Evolutionary conservation across 2,888 invertebrate species (phyloP).

Genomic region (Lasioglossum villosulum): DNA sequence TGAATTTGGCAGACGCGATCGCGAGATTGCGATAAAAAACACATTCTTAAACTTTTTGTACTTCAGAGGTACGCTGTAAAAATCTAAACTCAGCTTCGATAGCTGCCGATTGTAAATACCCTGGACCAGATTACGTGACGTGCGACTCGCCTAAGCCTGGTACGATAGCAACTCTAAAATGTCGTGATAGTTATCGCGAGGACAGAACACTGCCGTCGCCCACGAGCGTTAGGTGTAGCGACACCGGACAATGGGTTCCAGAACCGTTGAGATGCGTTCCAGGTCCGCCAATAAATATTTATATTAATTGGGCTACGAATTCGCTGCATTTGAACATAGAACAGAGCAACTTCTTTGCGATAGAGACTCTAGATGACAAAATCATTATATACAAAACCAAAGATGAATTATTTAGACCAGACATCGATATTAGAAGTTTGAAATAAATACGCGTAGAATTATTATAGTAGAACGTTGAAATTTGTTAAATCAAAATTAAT

Average conservation of each 20-base stretch:
- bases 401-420: slow-evolving; percentile 39
- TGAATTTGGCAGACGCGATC: neutral
- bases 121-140: slow-evolving; percentile 62
- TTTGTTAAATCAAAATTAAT: neutral
- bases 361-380: slow-evolving; percentile 68
- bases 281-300: slow-evolving; percentile 80
- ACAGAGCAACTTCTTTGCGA: slow-evolving; percentile 52
- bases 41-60: neutral
- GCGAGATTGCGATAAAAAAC: neutral
- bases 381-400: slow-evolving; percentile 63
- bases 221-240: slow-evolving; percentile 75
- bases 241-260: slow-evolving; percentile 79
- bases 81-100: slow-evolving; percentile 71
- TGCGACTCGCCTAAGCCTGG: slow-evolving; percentile 72
- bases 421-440: slow-evolving; percentile 64
- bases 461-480: slow-evolving; percentile 8
- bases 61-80: slow-evolving; percentile 78
- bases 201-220: slow-evolving; percentile 63
- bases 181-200: slow-evolving; percentile 75
- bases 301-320: slow-evolving; percentile 65
- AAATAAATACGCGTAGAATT: neutral
- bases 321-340: slow-evolving; percentile 37
- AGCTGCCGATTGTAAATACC: slow-evolving; percentile 69
- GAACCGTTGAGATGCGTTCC: slow-evolving; percentile 80
- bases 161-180: slow-evolving; percentile 74